Conservation (phyloP, 2,113 vertebrate genomes). For the Perca flavescens region DNA sequence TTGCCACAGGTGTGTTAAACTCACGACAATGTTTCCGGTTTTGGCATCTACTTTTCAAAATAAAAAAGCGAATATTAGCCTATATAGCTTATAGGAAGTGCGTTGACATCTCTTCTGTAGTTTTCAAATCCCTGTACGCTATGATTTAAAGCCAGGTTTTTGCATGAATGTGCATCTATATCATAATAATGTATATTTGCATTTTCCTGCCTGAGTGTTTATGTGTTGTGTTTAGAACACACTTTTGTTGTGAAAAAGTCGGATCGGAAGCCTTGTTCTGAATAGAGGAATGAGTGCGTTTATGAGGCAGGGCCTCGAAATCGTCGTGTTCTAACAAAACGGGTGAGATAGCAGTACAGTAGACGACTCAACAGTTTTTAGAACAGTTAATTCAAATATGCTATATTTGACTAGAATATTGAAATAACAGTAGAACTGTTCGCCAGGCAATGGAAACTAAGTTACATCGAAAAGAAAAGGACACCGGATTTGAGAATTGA, state of each 20-base stretch:
- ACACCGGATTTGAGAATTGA: neutral
- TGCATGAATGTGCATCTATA: too few species aligned
- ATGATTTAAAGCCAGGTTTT: neutral
- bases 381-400: neutral
- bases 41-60: slow-evolving; percentile 29
- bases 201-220: neutral
- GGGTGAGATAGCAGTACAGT: neutral
- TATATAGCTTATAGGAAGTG: too few species aligned
- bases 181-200: neutral
- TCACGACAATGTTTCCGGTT: slow-evolving; percentile 4
- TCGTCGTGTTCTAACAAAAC: neutral
- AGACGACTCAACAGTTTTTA: neutral
- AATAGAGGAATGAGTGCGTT: accelerated
- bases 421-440: neutral
- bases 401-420: neutral
- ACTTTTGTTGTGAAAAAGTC: slow-evolving; percentile 19
- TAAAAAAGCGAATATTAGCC: neutral
- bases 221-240: neutral
- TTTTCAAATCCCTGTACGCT: neutral
- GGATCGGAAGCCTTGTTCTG: slow-evolving; percentile 1
- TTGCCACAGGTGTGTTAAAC: neutral
- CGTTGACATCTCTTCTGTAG: neutral
- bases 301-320: neutral
- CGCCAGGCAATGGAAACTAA: neutral
- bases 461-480: neutral